phyloP scores from a whole-genome alignment of 2,113 vertebrate species.

The Sitta europaea region DNA sequence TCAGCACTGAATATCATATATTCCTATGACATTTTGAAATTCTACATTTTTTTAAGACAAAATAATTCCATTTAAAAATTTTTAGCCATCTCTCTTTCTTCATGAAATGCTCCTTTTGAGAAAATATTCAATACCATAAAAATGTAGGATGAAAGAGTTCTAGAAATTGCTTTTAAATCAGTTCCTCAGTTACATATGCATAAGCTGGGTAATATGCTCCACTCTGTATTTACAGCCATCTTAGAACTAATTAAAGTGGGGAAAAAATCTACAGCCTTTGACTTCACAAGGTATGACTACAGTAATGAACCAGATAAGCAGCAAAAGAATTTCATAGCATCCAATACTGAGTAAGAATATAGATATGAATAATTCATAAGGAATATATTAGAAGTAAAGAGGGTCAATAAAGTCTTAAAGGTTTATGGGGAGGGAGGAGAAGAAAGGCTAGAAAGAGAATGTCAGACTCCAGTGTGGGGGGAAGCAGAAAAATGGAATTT shows the following conservation, averaged over 20 bases:
- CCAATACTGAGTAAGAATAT: background rate
- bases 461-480: background rate
- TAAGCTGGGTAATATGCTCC: background rate
- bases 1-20: background rate
- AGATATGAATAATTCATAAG: background rate
- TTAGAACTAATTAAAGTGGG: background rate
- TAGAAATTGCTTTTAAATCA: conserved; percentile 13
- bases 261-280: background rate
- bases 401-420: background rate
- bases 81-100: background rate
- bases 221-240: background rate
- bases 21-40: background rate
- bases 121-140: background rate
- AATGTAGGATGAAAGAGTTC: background rate
- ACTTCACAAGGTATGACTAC: background rate
- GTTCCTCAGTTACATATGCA: background rate
- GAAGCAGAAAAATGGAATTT: background rate
- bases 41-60: background rate
- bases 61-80: background rate
- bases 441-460: background rate
- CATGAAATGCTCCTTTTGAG: background rate
- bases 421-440: background rate
- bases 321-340: background rate
- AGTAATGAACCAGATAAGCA: background rate
- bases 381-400: background rate